These are phyloP conservation scores for Scolopax bukidnonensis DNA, from an alignment of 2,797 vertebrate species.

Conservation along the genomic window DNA sequence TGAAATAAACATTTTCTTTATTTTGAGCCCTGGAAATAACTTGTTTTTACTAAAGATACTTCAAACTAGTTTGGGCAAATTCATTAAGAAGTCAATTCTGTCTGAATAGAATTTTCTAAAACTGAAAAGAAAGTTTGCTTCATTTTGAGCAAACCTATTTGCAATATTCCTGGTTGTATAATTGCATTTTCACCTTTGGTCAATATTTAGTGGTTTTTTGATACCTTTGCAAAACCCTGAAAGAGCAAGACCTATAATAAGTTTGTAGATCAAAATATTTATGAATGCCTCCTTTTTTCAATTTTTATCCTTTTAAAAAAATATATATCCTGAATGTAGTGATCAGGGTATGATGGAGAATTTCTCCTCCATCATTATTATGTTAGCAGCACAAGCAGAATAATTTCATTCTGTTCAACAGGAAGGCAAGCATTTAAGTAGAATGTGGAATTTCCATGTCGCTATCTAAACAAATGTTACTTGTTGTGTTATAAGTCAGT, in stretches of 20 bases:
- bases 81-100: not conserved
- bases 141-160: not conserved
- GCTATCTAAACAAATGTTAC: not conserved
- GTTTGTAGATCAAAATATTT: not conserved
- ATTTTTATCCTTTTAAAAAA: not conserved
- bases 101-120: not conserved
- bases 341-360: not conserved
- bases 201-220: not conserved
- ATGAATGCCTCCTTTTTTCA: not conserved
- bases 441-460: not conserved
- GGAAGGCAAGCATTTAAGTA: not conserved
- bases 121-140: not conserved
- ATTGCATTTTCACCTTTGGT: not conserved
- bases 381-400: not conserved
- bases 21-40: not conserved
- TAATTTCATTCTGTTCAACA: not conserved
- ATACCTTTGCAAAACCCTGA: not conserved
- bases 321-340: not conserved
- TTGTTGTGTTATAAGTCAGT: not conserved
- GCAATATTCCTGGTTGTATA: not conserved
- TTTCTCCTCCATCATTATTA: not conserved
- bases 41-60: not conserved
- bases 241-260: not conserved
- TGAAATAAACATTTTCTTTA: conserved; percentile 19
- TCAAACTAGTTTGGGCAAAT: not conserved